Base-by-base conservation (phyloP, 1,140 invertebrate species). In the Diorhabda elongata region DNA sequence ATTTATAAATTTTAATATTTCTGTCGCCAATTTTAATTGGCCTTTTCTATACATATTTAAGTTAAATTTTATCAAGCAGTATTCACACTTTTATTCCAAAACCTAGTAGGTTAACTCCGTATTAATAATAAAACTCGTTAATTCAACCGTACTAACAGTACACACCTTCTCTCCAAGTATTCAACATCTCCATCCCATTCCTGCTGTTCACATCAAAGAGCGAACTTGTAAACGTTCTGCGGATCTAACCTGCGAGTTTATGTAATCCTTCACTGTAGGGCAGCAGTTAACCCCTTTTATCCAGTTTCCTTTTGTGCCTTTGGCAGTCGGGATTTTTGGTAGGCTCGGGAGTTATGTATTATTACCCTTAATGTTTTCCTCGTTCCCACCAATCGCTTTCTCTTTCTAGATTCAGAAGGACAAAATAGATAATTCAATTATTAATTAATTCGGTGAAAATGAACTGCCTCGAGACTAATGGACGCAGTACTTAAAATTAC, bases 221-320 rank as follows among this genome's bases (percentile, higher is more conserved):
- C n/a, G n/a, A 52, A 52, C 47, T 52, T 52, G 47, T 52, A 52
- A 52, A 52, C 47, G 47, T 52, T 52, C 47, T 52, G 47, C 6
- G 47, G 3, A 52, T 52, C 47, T 52, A 8, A 52, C 47, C 47
- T 52, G 47, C 47, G 47, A 52, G 47, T 52, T 52, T 52, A n/a
- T 52, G 47, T 52, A 52, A 52, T 52, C 47, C 47, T 52, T 52
- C 47, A 52, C 47, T 52, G 47, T 52, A 52, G 47, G 47, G 47
- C 47, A 52, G 47, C 47, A 52, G 47, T 52, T 52, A 52, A 52
- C 47, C 47, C 47, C 47, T 52, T 52, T 52, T 52, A 52, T 52
- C 47, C 47, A 4, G 47, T 6, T 26, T n/a, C 47, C 47, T 52
- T 52, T 52, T 52, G 47, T 52, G 47, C 47, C 47, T 52, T 52